Evolutionary conservation across 2,888 invertebrate genomes (phyloP), one percentile per base, ranked within the genome.

Genomic region (Lycia hirtaria): DNA sequence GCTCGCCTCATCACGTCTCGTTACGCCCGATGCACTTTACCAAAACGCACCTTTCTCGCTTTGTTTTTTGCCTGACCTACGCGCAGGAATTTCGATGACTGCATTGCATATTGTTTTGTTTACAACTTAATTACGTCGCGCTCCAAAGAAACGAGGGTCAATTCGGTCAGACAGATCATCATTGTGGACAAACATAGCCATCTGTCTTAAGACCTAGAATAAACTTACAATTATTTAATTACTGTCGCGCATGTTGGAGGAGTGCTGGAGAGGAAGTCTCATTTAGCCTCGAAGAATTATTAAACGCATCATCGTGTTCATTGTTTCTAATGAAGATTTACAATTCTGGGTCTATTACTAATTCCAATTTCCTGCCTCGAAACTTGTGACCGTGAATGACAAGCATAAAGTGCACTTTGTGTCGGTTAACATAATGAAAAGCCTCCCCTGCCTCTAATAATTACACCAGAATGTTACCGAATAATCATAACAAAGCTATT

Each of bases 401-500:
- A 78, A 72, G 80, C 78, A 77, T 80, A 76, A 81, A 73, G 60
- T 67, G 72, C 72, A 75, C 61, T 73, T 74, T 74, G 70, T 56
- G 67, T 68, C 64, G 65, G 75, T 80, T 79, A 76, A 68, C 71
- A 79, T 78, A n/a, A 73, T 71, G 65, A 75, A 78, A 81, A 69
- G 57, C 67, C 68, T 68, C 68, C 71, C 48, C 52, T 33, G 64
- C 75, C 72, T 73, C 78, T 75, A 71, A 78, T 81, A 81, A 85
- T 84, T 81, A 83, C 74, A 81, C 78, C 77, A 75, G 82, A 84
- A 84, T 85, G 76, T 86, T 76, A 78, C 81, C 76, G 77, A 86
- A 88, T 84, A 88, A 88, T 86, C 87, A 89, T 87, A 92, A 90
- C 91, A 90, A 88, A 88, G 86, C 85, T 86, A 88, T 90, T 88